phyloP scores from a whole-genome alignment of 2,797 vertebrate species.

The Carduelis carduelis region DNA sequence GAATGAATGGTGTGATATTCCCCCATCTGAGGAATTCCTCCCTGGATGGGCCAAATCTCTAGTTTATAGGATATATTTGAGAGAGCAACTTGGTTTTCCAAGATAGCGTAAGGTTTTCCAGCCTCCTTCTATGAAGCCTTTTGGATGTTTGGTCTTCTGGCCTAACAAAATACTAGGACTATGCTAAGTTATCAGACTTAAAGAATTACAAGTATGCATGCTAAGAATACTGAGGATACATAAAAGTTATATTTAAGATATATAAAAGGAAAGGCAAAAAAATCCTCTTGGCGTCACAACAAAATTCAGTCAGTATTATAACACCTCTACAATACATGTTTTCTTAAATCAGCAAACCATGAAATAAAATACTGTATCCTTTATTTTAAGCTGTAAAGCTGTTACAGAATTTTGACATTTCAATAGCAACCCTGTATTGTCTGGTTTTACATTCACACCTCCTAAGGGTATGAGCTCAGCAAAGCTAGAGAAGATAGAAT shows the following conservation, averaged over 20 bases:
- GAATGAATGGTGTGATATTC: background rate
- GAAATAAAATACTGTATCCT: background rate
- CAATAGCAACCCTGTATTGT: background rate
- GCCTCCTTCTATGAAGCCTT: accelerated
- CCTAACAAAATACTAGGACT: background rate
- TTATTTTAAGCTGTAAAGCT: background rate
- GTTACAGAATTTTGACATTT: background rate
- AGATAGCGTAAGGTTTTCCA: background rate
- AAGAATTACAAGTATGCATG: background rate
- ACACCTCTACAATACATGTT: background rate
- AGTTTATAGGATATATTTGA: background rate
- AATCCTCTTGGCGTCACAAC: background rate
- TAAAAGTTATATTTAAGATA: background rate
- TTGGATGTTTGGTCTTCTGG: background rate
- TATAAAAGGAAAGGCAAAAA: background rate
- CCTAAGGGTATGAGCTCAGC: background rate
- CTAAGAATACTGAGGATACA: background rate
- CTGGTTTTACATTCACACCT: background rate
- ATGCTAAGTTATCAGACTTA: background rate
- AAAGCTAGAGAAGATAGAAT: background rate
- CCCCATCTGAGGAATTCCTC: background rate
- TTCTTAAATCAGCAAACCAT: background rate
- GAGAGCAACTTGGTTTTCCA: background rate
- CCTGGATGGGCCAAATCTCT: background rate
- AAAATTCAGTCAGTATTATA: background rate